Evolutionary conservation across 53 echinoderm and acorn worm species (phyloP).

Genomic region (Paracentrotus lividus): DNA sequence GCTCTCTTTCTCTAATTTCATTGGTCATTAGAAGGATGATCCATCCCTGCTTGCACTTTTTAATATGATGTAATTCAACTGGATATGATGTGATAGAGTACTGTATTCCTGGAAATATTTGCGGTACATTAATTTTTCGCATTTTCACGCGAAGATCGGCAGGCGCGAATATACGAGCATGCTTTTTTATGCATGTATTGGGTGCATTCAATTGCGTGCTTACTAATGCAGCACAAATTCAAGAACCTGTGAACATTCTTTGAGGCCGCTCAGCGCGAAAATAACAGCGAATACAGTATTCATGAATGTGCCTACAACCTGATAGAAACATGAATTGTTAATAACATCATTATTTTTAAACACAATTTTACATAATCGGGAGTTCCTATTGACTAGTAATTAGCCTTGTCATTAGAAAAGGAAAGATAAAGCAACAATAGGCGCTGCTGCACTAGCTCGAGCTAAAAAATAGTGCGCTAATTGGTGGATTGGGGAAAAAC

Average conservation of each 20-base stretch:
- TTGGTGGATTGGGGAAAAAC: too few relatives aligned
- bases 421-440: background rate
- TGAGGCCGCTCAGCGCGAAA: too few relatives aligned
- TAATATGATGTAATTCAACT: background rate
- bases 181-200: too few relatives aligned
- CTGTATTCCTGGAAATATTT: background rate
- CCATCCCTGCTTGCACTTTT: conserved; percentile 23
- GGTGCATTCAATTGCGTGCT: too few relatives aligned
- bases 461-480: too few relatives aligned
- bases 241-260: too few relatives aligned
- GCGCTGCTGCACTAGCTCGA: background rate
- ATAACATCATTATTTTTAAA: background rate
- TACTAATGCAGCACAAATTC: too few relatives aligned
- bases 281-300: too few relatives aligned
- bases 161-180: too few relatives aligned
- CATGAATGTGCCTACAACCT: background rate
- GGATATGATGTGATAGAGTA: background rate
- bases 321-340: background rate
- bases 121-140: too few relatives aligned
- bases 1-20: conserved; percentile 13
- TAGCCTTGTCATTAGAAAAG: background rate
- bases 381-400: background rate
- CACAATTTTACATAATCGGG: background rate
- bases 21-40: background rate
- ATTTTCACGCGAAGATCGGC: too few relatives aligned